A percentile compares a stretch with the other conserved stretches of the same genome.
Evolutionary conservation across 2,888 invertebrate genomes (phyloP).

Genomic region (Melikaiella ostensackeni): DNA sequence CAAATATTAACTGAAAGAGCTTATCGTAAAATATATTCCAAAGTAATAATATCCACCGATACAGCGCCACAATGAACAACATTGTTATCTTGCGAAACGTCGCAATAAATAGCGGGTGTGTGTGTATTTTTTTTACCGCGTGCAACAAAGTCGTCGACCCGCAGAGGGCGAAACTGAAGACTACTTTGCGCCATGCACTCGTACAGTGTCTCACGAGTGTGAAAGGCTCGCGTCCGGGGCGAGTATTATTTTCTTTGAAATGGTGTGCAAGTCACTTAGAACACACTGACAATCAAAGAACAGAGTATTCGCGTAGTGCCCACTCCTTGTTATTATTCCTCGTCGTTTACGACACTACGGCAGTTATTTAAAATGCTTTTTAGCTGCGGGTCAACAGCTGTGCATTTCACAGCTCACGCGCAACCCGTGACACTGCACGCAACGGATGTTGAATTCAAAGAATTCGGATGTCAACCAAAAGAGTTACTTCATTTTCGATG

Average conservation of each 20-base stretch:
- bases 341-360: constrained; percentile 61
- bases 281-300: constrained; percentile 33
- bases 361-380: constrained; percentile 66
- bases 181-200: constrained; percentile 11
- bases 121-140: not conserved
- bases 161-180: constrained; percentile 20
- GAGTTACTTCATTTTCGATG: not conserved
- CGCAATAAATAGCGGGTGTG: constrained; percentile 19
- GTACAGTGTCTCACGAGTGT: constrained; percentile 39
- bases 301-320: constrained; percentile 33
- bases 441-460: constrained; percentile 49
- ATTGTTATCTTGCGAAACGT: constrained; percentile 11
- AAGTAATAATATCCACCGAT: not conserved
- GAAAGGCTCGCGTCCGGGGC: constrained; percentile 43
- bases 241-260: constrained; percentile 46
- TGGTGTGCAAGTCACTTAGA: constrained; percentile 46
- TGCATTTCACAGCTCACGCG: constrained; percentile 61
- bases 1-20: not conserved
- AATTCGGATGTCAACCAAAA: constrained; percentile 15
- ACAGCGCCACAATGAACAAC: not conserved
- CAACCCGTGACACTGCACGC: constrained; percentile 59
- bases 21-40: constrained; percentile 4
- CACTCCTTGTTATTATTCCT: constrained; percentile 62
- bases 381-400: constrained; percentile 74
- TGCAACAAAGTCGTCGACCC: constrained; percentile 37